phyloP scores from a whole-genome alignment of 2,797 vertebrate genomes.

The Schizothorax lantsangensis region DNA sequence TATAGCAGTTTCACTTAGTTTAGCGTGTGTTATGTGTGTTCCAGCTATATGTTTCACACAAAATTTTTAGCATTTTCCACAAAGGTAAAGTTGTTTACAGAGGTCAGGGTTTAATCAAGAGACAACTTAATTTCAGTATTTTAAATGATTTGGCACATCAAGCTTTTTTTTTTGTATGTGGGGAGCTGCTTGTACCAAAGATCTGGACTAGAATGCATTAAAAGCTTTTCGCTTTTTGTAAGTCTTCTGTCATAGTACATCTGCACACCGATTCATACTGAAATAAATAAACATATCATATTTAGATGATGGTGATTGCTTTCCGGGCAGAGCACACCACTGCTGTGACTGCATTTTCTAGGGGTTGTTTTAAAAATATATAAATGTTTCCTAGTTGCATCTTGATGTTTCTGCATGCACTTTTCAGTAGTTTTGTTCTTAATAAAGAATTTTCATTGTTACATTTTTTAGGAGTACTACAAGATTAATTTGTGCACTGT shows the following conservation, averaged over 20 bases:
- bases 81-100: conserved; percentile 61
- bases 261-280: conserved; percentile 69
- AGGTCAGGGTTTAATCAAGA: conserved; percentile 53
- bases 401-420: conserved; percentile 74
- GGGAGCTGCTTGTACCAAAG: conserved; percentile 81
- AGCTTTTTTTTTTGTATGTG: conserved; percentile 71
- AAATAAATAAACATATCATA: conserved; percentile 69
- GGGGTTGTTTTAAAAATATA: conserved; percentile 63
- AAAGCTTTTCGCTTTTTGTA: conserved; percentile 72
- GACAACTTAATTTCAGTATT: conserved; percentile 56
- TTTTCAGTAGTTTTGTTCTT: conserved; percentile 73
- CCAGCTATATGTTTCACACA: conserved; percentile 49
- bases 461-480: conserved; percentile 61
- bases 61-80: conserved; percentile 52
- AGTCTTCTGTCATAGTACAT: conserved; percentile 63
- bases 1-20: conserved; percentile 72
- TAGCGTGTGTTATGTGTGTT: conserved; percentile 61
- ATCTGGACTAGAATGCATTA: conserved; percentile 74
- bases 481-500: conserved; percentile 76
- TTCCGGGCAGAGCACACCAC: conserved; percentile 55
- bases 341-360: conserved; percentile 62
- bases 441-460: conserved; percentile 63
- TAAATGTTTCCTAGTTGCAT: conserved; percentile 64
- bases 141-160: conserved; percentile 62
- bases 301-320: conserved; percentile 58